Evolutionary conservation across 2,797 vertebrate species (phyloP).

Genomic region (Micrastur ruficollis): DNA sequence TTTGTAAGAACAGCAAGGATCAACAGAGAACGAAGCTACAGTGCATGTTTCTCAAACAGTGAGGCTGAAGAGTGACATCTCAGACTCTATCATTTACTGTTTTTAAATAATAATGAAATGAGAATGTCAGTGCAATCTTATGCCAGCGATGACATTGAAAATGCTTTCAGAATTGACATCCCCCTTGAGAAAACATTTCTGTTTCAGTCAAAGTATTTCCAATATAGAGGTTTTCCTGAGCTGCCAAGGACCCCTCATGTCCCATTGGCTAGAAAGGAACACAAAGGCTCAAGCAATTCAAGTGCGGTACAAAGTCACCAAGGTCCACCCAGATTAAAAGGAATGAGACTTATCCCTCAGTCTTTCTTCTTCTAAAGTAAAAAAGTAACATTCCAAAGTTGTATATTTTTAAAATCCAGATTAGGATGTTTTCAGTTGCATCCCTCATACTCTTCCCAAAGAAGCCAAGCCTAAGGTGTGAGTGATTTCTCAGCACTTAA

Average conservation of each 20-base stretch:
- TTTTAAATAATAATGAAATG: background rate
- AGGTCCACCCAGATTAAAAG: background rate
- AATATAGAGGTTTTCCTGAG: background rate
- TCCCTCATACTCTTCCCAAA: background rate
- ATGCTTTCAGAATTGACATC: background rate
- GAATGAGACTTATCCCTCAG: background rate
- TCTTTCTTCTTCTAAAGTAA: background rate
- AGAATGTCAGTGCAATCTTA: background rate
- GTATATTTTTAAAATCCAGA: background rate
- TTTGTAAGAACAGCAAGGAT: slow-evolving; percentile 45
- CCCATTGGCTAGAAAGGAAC: background rate
- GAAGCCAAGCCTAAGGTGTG: background rate
- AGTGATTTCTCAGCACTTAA: background rate
- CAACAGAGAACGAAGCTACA: background rate
- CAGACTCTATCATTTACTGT: background rate
- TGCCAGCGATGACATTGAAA: background rate
- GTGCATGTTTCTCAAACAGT: background rate
- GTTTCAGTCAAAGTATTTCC: background rate
- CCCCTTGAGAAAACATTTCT: background rate
- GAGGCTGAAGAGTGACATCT: background rate
- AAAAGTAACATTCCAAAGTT: background rate
- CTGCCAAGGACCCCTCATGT: background rate
- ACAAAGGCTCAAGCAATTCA: background rate
- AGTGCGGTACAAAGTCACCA: background rate
- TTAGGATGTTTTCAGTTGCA: background rate